phyloP scores from a whole-genome alignment of 2,888 invertebrate species.

The Galerucella pusilla region DNA sequence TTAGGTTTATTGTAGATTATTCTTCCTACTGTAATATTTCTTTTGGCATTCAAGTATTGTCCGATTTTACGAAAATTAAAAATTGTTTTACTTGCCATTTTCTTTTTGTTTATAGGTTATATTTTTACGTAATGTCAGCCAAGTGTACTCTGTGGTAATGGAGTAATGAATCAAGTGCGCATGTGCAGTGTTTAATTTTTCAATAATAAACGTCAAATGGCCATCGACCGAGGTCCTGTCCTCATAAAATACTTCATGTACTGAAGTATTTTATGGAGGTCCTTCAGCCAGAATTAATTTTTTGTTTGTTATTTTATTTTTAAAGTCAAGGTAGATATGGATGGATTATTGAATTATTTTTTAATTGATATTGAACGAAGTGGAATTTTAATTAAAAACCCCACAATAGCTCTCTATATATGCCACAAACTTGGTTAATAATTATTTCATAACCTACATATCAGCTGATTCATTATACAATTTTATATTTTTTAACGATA shows the following conservation, averaged over 20 bases:
- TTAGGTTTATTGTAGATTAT: slow-evolving; percentile 55
- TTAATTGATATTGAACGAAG: too few relatives aligned
- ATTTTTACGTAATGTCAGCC: slow-evolving; percentile 15
- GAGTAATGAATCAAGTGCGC: neutral
- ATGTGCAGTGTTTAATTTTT: neutral
- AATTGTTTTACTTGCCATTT: slow-evolving; percentile 19
- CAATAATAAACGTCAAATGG: too few relatives aligned
- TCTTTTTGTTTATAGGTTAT: neutral
- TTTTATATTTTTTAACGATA: too few relatives aligned
- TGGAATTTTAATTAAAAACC: too few relatives aligned
- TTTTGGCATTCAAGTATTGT: slow-evolving; percentile 50
- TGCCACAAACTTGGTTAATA: neutral
- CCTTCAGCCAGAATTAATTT: too few relatives aligned
- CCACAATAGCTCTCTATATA: too few relatives aligned
- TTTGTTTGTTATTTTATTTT: too few relatives aligned
- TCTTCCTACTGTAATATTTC: slow-evolving; percentile 54
- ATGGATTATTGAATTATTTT: too few relatives aligned
- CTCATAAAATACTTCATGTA: too few relatives aligned
- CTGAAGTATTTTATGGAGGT: too few relatives aligned
- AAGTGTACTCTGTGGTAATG: neutral
- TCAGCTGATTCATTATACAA: neutral
- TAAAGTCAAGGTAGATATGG: too few relatives aligned
- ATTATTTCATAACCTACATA: neutral
- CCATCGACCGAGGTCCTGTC: too few relatives aligned
- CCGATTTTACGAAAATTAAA: slow-evolving; percentile 45